Conservation (phyloP, 2,113 vertebrate genomes). For the Cepphus grylle region DNA sequence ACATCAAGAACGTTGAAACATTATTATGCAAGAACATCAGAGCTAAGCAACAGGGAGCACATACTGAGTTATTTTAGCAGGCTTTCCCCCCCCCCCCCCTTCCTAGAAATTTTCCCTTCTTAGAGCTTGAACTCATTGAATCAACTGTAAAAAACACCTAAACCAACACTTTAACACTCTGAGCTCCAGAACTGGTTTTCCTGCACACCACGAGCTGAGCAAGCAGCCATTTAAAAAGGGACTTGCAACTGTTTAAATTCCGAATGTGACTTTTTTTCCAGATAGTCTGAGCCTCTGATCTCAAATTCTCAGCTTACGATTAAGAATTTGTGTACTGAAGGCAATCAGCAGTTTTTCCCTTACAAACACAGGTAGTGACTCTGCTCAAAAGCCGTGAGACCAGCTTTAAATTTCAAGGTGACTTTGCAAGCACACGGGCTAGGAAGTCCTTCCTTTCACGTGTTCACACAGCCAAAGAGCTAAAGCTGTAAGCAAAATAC, state of each 20-base stretch:
- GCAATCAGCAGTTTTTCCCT: not conserved
- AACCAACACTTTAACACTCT: not conserved
- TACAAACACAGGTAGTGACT: not conserved
- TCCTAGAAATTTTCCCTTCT: not conserved
- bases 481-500: not conserved
- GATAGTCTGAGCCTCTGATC: not conserved
- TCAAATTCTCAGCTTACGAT: not conserved
- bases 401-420: not conserved
- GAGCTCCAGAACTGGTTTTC: not conserved
- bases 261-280: not conserved
- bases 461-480: not conserved
- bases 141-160: not conserved
- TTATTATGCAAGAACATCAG: not conserved
- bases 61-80: not conserved
- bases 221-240: not conserved
- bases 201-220: not conserved
- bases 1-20: not conserved
- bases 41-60: not conserved
- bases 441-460: not conserved
- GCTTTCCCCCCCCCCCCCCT: accelerated
- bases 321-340: not conserved
- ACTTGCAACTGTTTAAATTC: not conserved
- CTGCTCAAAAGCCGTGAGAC: not conserved
- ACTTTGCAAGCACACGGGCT: not conserved
- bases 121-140: not conserved